Conservation (phyloP, 2,797 vertebrate genomes). For the Schizopygopsis malacanthus region DNA sequence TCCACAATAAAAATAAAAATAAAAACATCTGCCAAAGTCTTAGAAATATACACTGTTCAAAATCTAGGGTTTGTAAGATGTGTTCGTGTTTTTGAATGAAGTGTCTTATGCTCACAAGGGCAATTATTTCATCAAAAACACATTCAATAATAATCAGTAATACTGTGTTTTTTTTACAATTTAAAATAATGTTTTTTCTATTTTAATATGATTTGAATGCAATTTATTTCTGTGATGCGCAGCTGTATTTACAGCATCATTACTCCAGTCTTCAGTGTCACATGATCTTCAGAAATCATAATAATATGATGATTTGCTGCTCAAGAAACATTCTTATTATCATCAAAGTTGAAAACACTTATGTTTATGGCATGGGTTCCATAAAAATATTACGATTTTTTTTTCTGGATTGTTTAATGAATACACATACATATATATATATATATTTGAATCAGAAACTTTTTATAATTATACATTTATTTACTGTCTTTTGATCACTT, state of each 20-base stretch:
- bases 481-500: background rate
- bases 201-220: background rate
- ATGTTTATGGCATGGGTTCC: background rate
- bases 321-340: background rate
- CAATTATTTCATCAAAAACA: background rate
- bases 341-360: background rate
- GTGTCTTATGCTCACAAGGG: background rate
- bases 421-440: no score
- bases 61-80: background rate
- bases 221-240: background rate
- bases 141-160: background rate
- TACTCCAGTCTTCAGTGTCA: background rate
- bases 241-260: background rate
- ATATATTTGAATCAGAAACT: background rate
- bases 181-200: background rate
- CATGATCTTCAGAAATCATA: background rate
- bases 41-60: no score
- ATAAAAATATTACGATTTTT: background rate
- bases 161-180: no score
- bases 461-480: background rate
- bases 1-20: background rate
- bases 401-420: background rate
- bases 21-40: background rate
- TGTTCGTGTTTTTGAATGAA: background rate
- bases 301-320: background rate